Conservation (phyloP, 1,140 invertebrate genomes). For the Heliconius hermathena region DNA sequence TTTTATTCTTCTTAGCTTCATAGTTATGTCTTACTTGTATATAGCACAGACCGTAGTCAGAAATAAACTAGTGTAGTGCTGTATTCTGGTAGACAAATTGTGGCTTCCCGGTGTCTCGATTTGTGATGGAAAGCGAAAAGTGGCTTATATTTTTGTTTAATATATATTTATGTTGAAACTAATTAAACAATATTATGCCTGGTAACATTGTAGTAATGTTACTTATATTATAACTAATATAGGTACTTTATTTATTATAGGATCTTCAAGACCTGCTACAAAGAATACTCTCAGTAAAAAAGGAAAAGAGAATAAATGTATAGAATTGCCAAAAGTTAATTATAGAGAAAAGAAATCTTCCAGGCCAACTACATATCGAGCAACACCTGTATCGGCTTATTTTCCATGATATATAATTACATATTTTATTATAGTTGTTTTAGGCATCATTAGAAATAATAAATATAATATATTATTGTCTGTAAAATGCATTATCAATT, state of each 20-base stretch:
- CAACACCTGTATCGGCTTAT: conserved; percentile 76
- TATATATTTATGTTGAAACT: no score
- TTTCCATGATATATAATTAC: conserved; percentile 58
- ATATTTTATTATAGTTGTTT: neutral
- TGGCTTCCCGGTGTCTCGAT: no score
- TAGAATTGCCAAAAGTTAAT: conserved; percentile 67
- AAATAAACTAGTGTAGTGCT: no score
- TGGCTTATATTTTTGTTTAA: no score
- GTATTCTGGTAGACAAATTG: no score
- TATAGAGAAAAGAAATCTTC: conserved; percentile 72
- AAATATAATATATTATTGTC: neutral
- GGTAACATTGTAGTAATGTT: neutral
- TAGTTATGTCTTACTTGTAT: no score
- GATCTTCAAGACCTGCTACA: conserved; percentile 33
- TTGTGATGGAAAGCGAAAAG: no score
- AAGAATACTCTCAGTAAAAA: conserved; percentile 44
- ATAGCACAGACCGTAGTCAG: no score
- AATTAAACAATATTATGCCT: no score
- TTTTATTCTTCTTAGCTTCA: no score
- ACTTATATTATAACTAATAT: neutral
- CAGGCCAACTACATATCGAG: conserved; percentile 56
- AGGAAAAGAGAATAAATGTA: conserved; percentile 69
- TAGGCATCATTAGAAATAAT: neutral
- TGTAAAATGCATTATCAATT: neutral
- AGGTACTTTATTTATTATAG: conserved; percentile 6